Percentiles rank a stretch among this genome's conserved stretches.
Evolutionary conservation across 2,888 invertebrate species (phyloP).

Genomic region (Synanthedon andrenaeformis): DNA sequence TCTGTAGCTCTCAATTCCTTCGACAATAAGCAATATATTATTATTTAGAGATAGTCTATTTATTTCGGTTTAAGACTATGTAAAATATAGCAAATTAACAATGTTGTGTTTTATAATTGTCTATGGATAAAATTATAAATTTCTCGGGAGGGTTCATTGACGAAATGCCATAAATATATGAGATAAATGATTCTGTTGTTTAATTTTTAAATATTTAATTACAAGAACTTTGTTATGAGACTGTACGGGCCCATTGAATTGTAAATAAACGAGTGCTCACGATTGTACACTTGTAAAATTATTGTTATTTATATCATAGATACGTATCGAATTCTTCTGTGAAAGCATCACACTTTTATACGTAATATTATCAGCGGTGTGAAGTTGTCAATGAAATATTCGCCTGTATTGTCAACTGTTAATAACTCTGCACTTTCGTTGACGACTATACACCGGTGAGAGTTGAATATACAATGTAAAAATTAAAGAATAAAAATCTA

Average conservation of each 20-base stretch:
- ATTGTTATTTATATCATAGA: conserved; percentile 9
- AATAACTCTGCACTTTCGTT: not conserved
- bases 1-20: conserved; percentile 44
- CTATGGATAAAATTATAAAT: conserved; percentile 26
- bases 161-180: conserved; percentile 64
- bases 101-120: conserved; percentile 66
- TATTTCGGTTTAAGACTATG: conserved; percentile 66
- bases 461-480: conserved; percentile 33
- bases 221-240: conserved; percentile 28
- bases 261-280: conserved; percentile 45
- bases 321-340: conserved; percentile 6
- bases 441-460: too few relatives aligned
- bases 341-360: not conserved
- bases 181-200: conserved; percentile 60
- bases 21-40: conserved; percentile 63
- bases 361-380: not conserved
- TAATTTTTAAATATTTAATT: conserved; percentile 37
- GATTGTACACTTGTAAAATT: conserved; percentile 19
- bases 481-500: conserved; percentile 41
- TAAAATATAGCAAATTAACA: conserved; percentile 60
- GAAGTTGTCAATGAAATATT: not conserved
- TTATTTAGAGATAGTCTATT: conserved; percentile 61
- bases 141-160: conserved; percentile 38
- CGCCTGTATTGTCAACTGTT: not conserved
- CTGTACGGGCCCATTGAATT: conserved; percentile 18